Percentiles rank a stretch among this genome's conserved stretches.
These are phyloP conservation scores for Sialia sialis DNA, from an alignment of 2,113 vertebrate species.

Conservation along the genomic window DNA sequence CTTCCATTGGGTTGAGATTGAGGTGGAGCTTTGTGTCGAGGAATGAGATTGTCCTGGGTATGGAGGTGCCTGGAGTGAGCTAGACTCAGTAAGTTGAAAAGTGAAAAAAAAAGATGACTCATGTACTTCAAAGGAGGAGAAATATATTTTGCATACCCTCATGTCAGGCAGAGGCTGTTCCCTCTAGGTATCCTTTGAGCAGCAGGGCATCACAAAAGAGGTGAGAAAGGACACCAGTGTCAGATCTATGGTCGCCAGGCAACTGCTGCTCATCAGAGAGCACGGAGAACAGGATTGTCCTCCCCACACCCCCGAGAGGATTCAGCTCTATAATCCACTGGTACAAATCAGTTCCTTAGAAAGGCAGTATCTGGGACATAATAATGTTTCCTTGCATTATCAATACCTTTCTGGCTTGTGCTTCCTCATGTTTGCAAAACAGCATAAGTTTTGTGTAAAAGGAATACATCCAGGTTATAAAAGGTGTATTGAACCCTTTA, in stretches of 20 bases:
- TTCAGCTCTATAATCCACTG: background rate
- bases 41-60: background rate
- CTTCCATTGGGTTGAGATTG: background rate
- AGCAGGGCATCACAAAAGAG: background rate
- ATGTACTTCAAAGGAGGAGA: background rate
- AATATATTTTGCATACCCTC: background rate
- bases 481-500: background rate
- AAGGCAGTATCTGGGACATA: background rate
- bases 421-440: background rate
- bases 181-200: background rate
- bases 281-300: background rate
- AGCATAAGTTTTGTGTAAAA: background rate
- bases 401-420: background rate
- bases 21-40: rapidly evolving
- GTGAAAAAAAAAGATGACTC: background rate
- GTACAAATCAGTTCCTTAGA: background rate
- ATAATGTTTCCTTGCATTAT: background rate
- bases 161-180: background rate
- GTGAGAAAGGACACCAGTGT: background rate
- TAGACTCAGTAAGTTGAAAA: background rate
- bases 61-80: background rate
- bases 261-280: background rate
- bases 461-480: background rate
- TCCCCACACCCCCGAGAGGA: background rate
- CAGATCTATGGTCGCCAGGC: rapidly evolving